Conservation (phyloP, 2,888 invertebrate species). For the Hirtodrosophila trivittata region DNA sequence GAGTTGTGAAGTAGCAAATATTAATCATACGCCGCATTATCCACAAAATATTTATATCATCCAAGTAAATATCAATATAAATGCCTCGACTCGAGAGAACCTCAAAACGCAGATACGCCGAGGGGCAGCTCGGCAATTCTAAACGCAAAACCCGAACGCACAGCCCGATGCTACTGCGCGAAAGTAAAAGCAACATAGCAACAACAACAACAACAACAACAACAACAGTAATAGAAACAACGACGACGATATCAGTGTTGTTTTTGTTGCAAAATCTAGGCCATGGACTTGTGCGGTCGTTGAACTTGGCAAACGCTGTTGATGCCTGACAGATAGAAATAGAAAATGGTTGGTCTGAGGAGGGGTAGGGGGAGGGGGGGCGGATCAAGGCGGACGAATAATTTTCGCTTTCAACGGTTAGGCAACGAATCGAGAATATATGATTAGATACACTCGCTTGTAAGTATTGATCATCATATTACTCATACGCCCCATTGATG, state of each 20-base stretch:
- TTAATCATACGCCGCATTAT: constrained; percentile 49
- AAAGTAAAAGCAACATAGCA: constrained; percentile 70
- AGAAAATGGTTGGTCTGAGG: not conserved
- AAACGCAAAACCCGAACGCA: constrained; percentile 46
- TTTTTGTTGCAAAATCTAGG: constrained; percentile 80
- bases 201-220: constrained; percentile 22
- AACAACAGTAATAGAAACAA: constrained; percentile 1
- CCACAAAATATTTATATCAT: constrained; percentile 32
- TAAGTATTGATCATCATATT: constrained; percentile 18
- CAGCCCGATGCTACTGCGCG: constrained; percentile 41
- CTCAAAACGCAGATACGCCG: constrained; percentile 26
- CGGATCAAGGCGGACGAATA: constrained; percentile 7
- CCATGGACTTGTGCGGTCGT: constrained; percentile 84
- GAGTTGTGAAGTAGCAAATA: constrained; percentile 3
- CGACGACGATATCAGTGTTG: constrained; percentile 47
- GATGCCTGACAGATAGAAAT: constrained; percentile 26
- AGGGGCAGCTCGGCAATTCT: constrained; percentile 45
- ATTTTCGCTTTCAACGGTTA: constrained; percentile 70
- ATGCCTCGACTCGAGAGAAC: not conserved
- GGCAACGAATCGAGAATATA: constrained; percentile 12
- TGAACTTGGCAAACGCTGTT: constrained; percentile 78
- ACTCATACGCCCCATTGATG: constrained; percentile 25
- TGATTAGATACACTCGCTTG: constrained; percentile 3
- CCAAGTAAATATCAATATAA: constrained; percentile 25
- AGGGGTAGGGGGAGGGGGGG: not conserved